These are phyloP conservation scores for Coranthus polyacanthus DNA, from an alignment of 2,797 vertebrate species.

Conservation along the genomic window DNA sequence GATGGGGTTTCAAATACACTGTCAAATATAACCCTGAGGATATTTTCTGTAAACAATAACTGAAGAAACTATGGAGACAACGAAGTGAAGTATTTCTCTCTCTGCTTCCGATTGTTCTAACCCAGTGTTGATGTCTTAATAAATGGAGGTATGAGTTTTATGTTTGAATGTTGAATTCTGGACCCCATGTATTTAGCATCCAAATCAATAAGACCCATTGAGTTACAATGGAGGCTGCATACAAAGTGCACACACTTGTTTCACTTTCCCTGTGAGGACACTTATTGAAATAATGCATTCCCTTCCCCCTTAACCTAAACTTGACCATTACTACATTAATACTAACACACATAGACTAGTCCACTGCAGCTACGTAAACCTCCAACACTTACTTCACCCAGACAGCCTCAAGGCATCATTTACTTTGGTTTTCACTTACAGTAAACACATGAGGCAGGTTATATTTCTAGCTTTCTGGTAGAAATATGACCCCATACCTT, in stretches of 20 bases:
- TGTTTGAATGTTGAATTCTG: conserved; percentile 36
- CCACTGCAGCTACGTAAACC: conserved; percentile 44
- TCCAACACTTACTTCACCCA: conserved; percentile 57
- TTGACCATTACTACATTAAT: too few relatives aligned
- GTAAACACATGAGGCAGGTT: conserved; percentile 65
- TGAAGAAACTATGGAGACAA: conserved; percentile 47
- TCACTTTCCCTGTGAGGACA: too few relatives aligned
- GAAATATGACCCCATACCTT: conserved; percentile 61
- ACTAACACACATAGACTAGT: conserved; percentile 26
- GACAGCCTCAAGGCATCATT: conserved; percentile 69
- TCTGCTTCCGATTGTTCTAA: conserved; percentile 21
- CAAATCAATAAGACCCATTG: conserved; percentile 67
- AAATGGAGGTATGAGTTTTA: conserved; percentile 44
- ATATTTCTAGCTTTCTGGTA: conserved; percentile 59
- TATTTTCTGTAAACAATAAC: conserved; percentile 56
- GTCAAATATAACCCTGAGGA: conserved; percentile 27
- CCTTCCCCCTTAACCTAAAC: too few relatives aligned
- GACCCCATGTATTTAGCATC: too few relatives aligned
- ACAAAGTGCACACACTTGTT: conserved; percentile 33
- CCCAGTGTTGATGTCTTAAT: conserved; percentile 1
- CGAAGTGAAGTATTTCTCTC: conserved; percentile 30
- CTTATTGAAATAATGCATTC: too few relatives aligned
- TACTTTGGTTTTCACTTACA: conserved; percentile 60
- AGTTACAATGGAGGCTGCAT: conserved; percentile 61
- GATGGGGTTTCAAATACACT: conserved; percentile 21